These are phyloP conservation scores for Brenthis hecate DNA, from an alignment of 2,888 invertebrate species.

Conservation along the genomic window DNA sequence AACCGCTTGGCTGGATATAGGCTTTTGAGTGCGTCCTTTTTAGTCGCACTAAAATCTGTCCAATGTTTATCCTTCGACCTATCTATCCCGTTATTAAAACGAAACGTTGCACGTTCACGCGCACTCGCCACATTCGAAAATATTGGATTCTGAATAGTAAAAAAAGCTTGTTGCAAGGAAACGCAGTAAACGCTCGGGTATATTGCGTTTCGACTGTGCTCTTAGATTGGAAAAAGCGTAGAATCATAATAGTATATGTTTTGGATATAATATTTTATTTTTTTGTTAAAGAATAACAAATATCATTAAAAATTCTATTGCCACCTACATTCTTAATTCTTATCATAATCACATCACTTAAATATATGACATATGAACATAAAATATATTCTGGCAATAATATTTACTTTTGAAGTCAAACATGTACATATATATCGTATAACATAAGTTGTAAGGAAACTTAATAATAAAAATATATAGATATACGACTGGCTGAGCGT, in stretches of 20 bases:
- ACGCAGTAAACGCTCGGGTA: constrained; percentile 32
- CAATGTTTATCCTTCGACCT: constrained; percentile 48
- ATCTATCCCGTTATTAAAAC: constrained; percentile 53
- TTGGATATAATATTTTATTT: neutral
- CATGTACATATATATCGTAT: neutral
- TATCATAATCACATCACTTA: too few relatives aligned
- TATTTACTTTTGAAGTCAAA: neutral
- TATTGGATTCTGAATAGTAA: constrained; percentile 48
- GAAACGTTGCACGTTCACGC: constrained; percentile 46
- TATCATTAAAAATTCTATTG: too few relatives aligned
- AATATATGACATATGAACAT: too few relatives aligned
- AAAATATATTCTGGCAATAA: neutral
- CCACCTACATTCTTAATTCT: neutral
- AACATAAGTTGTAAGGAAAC: constrained; percentile 6
- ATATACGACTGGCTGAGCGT: constrained; percentile 35
- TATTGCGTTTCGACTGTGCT: constrained; percentile 25
- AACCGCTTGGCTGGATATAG: constrained; percentile 17
- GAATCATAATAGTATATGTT: constrained; percentile 9
- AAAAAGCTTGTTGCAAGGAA: constrained; percentile 40
- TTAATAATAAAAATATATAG: constrained; percentile 40
- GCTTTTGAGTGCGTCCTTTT: constrained; percentile 44
- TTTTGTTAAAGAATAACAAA: too few relatives aligned
- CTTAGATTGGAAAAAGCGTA: constrained; percentile 14
- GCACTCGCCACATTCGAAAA: constrained; percentile 45
- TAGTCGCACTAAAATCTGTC: constrained; percentile 45